Evolutionary conservation across 2,113 vertebrate species (phyloP), one percentile per base, ranked within the genome.

Genomic region (Cephalopholis sonnerati): DNA sequence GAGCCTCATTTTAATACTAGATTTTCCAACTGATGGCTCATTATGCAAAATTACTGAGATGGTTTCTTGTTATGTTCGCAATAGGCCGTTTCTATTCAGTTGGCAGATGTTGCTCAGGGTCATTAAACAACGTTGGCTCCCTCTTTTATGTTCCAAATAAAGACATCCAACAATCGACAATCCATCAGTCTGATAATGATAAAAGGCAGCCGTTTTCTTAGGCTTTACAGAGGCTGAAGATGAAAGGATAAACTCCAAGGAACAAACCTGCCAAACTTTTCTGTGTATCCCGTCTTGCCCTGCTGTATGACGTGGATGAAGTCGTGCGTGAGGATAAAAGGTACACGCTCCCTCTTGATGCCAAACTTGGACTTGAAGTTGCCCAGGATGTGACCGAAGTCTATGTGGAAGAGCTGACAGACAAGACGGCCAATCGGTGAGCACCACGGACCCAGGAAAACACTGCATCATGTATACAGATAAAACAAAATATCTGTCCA

Each of bases 291-390:
- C 2, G 98, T 97, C 95, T 99, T 99, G 74, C 98, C 98, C 94
- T 99, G 97, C 88, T 99, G 98, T 85, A 99, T 99, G 90, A 99
- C 98, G 25, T 99, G 98, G 94, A 99, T 99, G 92, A 99, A 99
- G 94, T 99, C 98, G 65, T 99, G 98, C 8, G 98, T 99, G 86
- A 99, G 97, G 94, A 99, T 99, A 88, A 99, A 99, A 75, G 98
- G 98, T 74, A 99, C 98, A 2, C 98, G 96, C 89, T 99, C 98
- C 91, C 98, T 97, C 95, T 99, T 99, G 95, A 99, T 99, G 88
- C 98, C 98, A 92, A 99, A 99, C 93, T 99, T 99, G 62, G 98
- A 99, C 83, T 99, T 99, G 90, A 99, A 99, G 94, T 99, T 99
- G 75, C 98, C 98, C 91, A 99, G 96, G 93, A 99, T 99, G 93